phyloP scores from a whole-genome alignment of 2,797 vertebrate species.

The Spinibarbus caldwelli region DNA sequence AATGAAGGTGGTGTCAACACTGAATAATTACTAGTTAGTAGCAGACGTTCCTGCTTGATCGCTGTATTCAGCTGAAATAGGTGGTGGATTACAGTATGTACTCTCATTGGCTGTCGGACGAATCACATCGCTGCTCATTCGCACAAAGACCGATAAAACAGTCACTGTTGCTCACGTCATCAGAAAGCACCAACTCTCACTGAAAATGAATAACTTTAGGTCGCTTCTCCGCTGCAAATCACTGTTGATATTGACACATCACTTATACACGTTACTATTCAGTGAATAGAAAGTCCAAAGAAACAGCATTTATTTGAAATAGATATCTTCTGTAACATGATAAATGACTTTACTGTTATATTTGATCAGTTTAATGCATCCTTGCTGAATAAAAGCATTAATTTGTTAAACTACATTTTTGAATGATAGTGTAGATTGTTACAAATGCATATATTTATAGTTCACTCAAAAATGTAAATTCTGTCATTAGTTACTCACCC shows the following conservation, averaged over 20 bases:
- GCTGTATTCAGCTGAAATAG: not conserved
- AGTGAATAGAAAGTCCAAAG: not conserved
- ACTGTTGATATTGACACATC: no score
- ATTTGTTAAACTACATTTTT: no score
- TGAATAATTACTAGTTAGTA: not conserved
- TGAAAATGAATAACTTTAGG: not conserved
- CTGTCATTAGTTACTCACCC: not conserved
- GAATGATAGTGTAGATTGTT: not conserved
- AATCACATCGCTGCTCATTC: not conserved
- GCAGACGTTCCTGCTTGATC: not conserved
- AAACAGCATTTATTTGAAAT: no score
- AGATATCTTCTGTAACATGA: no score
- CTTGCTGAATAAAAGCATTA: no score
- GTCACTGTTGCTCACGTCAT: not conserved
- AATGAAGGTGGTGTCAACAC: not conserved
- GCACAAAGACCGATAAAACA: not conserved
- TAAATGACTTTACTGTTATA: no score
- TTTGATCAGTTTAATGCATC: no score
- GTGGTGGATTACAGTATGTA: not conserved
- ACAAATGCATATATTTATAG: not conserved
- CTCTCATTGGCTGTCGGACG: not conserved
- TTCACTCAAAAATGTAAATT: not conserved
- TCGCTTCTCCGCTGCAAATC: no score
- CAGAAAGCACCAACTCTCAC: not conserved
- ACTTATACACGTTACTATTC: not conserved